Base-by-base conservation (phyloP, 2,888 invertebrate genomes). In the Eilema caniola region DNA sequence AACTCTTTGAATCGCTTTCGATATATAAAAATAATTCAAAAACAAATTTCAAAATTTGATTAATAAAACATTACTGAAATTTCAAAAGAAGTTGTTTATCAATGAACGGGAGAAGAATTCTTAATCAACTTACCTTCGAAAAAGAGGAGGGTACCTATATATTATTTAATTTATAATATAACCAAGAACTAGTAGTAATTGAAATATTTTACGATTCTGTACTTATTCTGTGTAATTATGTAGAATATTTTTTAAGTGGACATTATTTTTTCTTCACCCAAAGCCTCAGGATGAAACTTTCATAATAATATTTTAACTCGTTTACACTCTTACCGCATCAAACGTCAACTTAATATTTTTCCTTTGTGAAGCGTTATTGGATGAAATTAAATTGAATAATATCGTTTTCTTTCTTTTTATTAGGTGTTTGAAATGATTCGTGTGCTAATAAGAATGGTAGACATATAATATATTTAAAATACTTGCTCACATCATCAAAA, bases 301-400 rank as follows among this genome's bases (percentile, higher is more conserved):
- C 14, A 10, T 28, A 64, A 63, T 23, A 47, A 53, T 64, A 64
- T 57, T 66, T 57, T 28, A 28, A 64, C n/a, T 12, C 41, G 47
- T 24, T 64, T 12, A 64, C 28, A 64, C 53, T 53, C 25, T 53
- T 20, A 47, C 20, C 64, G 28, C 64, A 3, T 64, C 64, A 64
- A 28, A 47, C n/a, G 25, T 47, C 28, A 63, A 47, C 41, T 47
- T 63, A 63, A 25, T 59, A 57, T 24, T 59, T 25, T 59, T 57
- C 59, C 14, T 59, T 59, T 59, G 59, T 5, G 16, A 25, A 25
- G 25, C 16, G 16, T 28, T 59, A 59, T 25, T 24, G 53, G 10
- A 53, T 5, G 53, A 53, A 53, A 53, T 47, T 20, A 47, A 47
- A 47, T 0, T 20, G 20, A 20, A 47, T n/a, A n/a, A 10, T 20